Evolutionary conservation across 2,888 invertebrate species (phyloP), one percentile per base, ranked within the genome.

Genomic region (Rotaria magnacalcarata): DNA sequence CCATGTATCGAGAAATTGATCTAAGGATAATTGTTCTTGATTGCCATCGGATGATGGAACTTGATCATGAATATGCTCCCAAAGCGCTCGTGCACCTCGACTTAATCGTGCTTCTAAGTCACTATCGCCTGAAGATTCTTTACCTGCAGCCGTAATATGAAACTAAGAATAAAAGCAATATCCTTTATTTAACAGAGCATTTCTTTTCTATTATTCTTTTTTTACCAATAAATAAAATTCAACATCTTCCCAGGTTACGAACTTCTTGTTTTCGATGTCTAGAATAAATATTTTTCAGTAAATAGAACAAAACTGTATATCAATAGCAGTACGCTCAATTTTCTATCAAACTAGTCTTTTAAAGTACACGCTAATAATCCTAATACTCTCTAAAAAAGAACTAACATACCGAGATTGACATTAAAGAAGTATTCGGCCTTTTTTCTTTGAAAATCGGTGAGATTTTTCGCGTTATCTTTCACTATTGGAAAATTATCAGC

Each of bases 1-100:
- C 80, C 80, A 80, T 47, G 80, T 80, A 47, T 80, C 47, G n/a
- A 80, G 47, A 47, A 80, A 80, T 80, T 80, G 80, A 19, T 43
- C 43, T 47, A 80, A 80, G 24, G 47, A n/a, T 10, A 80, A 16
- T 47, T 2, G 10, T 6, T 67, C 67, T 6, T 34, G 67, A 7
- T 80, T 24, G 10, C 47, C 47, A 80, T 80, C 47, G 7, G 80
- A 8, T n/a, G 24, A 47, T 24, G 80, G 80, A 47, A 47, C 24
- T 47, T 43, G 43, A 80, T 80, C n/a, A 47, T 80, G 80, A 80
- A 80, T 80, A 47, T 47, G 47, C 14, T 43, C 80, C 80, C 80
- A 80, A 47, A 80, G n/a, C 24, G 21, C 47, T 24, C 80, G 80
- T 80, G 80, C 47, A 47, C 24, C n/a, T 47, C 47, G 80, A 80